A percentile compares a stretch with the other conserved stretches of the same genome.
Conservation (phyloP, 2,113 vertebrate species). For the Bothrops jararaca region DNA sequence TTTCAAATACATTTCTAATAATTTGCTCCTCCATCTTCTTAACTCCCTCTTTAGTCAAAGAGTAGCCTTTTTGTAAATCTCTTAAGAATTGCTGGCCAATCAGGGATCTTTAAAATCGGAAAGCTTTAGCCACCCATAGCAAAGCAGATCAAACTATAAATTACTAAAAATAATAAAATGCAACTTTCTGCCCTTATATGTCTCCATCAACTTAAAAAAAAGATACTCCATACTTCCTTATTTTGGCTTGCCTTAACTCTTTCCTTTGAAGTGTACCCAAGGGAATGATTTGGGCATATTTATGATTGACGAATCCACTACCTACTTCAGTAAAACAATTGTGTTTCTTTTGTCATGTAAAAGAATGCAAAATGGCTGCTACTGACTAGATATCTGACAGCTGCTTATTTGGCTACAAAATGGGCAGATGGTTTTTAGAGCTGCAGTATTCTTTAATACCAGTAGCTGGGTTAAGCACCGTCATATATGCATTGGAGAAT, state of each 20-base stretch:
- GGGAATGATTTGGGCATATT: neutral
- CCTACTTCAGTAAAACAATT: constrained; percentile 13
- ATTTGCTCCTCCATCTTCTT: too few species aligned
- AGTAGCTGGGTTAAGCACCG: neutral
- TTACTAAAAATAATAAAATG: too few species aligned
- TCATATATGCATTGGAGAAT: neutral
- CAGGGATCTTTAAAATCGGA: too few species aligned
- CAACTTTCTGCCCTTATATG: too few species aligned
- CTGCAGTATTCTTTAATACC: neutral
- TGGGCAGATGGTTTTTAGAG: neutral
- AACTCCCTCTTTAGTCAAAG: too few species aligned
- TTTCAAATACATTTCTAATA: too few species aligned
- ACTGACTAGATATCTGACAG: neutral
- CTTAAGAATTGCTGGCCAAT: too few species aligned
- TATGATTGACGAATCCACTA: neutral
- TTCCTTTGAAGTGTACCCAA: neutral
- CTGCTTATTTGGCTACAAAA: neutral
- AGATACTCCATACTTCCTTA: too few species aligned
- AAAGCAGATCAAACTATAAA: too few species aligned
- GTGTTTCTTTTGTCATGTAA: neutral
- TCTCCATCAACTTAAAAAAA: too few species aligned
- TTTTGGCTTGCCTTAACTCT: neutral
- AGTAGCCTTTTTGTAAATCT: too few species aligned
- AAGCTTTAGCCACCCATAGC: too few species aligned
- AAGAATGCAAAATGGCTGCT: neutral